These are phyloP conservation scores for Caiman crocodilus DNA, from an alignment of 2,797 vertebrate species.

Conservation along the genomic window DNA sequence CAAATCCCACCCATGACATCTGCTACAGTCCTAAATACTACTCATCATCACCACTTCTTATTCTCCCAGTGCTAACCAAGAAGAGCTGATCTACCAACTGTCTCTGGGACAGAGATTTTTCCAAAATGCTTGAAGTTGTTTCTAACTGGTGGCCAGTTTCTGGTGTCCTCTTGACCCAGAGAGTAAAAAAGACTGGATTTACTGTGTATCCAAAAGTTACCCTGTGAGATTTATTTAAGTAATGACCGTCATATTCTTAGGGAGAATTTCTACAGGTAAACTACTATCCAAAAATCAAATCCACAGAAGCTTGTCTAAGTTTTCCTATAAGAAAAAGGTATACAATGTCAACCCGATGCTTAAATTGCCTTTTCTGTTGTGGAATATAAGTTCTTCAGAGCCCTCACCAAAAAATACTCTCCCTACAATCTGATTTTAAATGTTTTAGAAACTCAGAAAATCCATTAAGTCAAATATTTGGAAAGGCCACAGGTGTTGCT, in stretches of 20 bases:
- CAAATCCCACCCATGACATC: background rate
- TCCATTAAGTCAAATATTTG: background rate
- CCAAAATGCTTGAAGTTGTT: background rate
- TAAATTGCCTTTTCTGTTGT: background rate
- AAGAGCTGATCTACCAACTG: background rate
- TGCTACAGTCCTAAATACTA: background rate
- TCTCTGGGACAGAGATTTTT: accelerated
- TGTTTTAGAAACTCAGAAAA: background rate
- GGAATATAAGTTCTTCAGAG: background rate
- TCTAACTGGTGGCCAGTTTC: background rate
- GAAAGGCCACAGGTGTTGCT: background rate
- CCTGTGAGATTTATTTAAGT: accelerated
- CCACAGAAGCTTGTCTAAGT: background rate
- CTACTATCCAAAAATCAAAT: background rate
- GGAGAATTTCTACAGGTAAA: background rate
- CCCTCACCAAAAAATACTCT: background rate
- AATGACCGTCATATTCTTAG: background rate
- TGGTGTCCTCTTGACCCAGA: background rate
- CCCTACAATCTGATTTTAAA: background rate
- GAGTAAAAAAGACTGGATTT: background rate
- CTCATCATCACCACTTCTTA: background rate
- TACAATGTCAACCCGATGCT: background rate
- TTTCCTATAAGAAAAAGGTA: background rate
- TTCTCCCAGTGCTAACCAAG: background rate
- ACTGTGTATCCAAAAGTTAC: background rate